phyloP scores from a whole-genome alignment of 1,140 invertebrate species.

The Aphelinus atriplicis region DNA sequence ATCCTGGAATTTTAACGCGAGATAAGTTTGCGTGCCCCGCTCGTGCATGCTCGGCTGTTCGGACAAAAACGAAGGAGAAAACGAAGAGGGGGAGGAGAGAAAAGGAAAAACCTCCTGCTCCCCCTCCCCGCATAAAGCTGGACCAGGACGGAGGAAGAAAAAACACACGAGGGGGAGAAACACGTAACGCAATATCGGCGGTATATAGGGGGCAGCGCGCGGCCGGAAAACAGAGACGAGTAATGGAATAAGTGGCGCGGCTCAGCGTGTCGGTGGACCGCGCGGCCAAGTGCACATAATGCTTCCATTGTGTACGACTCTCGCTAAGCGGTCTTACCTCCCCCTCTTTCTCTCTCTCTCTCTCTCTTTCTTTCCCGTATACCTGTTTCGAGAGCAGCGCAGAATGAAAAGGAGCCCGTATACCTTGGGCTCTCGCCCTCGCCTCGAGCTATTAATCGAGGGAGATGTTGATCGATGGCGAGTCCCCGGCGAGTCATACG shows the following conservation, averaged over 20 bases:
- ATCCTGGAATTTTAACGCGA: too few relatives aligned
- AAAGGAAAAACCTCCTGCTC: neutral
- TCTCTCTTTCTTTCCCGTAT: neutral
- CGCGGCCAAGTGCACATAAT: constrained; percentile 20
- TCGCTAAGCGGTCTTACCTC: constrained; percentile 11
- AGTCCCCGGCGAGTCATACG: too few relatives aligned
- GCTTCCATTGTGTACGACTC: constrained; percentile 15
- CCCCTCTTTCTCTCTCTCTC: neutral
- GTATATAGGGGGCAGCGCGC: neutral
- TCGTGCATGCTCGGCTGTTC: too few relatives aligned
- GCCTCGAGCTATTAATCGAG: too few relatives aligned
- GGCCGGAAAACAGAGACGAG: neutral
- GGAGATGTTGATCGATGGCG: too few relatives aligned
- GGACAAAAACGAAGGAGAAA: too few relatives aligned
- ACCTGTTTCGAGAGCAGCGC: neutral
- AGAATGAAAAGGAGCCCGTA: neutral
- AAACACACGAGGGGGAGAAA: neutral
- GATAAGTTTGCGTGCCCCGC: too few relatives aligned
- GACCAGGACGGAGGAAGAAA: too few relatives aligned
- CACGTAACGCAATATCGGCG: neutral
- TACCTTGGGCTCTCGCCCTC: neutral
- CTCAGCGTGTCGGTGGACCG: too few relatives aligned
- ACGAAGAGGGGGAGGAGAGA: neutral
- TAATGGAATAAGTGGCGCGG: too few relatives aligned
- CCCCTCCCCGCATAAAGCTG: too few relatives aligned